These are phyloP conservation scores for Enteromius radiatus DNA, from an alignment of 2,797 vertebrate species.

Conservation along the genomic window DNA sequence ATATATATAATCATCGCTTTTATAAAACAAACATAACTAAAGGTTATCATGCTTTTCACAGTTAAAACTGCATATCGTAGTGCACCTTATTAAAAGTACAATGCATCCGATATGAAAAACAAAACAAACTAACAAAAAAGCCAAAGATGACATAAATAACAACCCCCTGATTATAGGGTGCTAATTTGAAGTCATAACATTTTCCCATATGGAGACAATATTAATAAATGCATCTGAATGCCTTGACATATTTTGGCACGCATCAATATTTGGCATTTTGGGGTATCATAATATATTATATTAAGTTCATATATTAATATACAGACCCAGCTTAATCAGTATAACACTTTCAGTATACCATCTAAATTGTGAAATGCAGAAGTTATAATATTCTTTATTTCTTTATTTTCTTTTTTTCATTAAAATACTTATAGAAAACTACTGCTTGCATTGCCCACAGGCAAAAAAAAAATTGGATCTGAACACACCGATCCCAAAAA, in stretches of 20 bases:
- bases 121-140: constrained; percentile 29
- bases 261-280: constrained; percentile 66
- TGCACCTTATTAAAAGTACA: constrained; percentile 62
- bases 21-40: constrained; percentile 52
- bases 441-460: constrained; percentile 56
- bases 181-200: constrained; percentile 22
- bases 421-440: constrained; percentile 50
- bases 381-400: constrained; percentile 33
- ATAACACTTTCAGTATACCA: constrained; percentile 41
- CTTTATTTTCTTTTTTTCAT: not conserved
- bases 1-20: constrained; percentile 43
- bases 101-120: constrained; percentile 52
- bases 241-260: constrained; percentile 65
- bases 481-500: constrained; percentile 48
- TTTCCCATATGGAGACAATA: constrained; percentile 39
- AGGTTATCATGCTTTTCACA: constrained; percentile 61
- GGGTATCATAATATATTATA: constrained; percentile 39
- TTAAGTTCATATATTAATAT: constrained; percentile 46
- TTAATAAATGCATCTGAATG: constrained; percentile 52
- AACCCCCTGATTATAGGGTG: constrained; percentile 38
- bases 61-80: constrained; percentile 61
- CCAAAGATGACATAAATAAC: constrained; percentile 52
- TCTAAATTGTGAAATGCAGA: constrained; percentile 49
- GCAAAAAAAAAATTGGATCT: constrained; percentile 49
- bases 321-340: constrained; percentile 47